These are phyloP conservation scores for Toxonevra muliebris DNA, from an alignment of 2,888 invertebrate genomes.

Conservation along the genomic window DNA sequence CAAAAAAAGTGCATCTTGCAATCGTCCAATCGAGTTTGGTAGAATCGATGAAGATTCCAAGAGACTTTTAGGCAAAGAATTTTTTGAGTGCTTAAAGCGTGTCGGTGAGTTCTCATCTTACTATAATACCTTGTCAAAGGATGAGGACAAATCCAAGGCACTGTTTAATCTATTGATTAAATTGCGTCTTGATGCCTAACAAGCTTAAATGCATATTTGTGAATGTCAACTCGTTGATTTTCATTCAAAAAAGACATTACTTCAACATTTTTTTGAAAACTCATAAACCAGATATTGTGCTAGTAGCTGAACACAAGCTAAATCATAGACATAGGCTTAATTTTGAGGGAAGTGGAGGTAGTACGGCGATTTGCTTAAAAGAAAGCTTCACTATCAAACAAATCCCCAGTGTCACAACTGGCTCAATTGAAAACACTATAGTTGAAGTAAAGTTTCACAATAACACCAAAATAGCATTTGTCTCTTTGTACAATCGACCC, in stretches of 20 bases:
- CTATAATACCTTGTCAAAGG: background rate
- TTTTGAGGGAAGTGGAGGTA: background rate
- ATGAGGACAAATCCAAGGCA: background rate
- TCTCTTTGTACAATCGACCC: too few relatives aligned
- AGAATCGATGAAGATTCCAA: too few relatives aligned
- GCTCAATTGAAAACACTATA: too few relatives aligned
- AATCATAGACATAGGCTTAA: background rate
- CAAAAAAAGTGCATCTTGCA: too few relatives aligned
- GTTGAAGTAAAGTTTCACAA: too few relatives aligned
- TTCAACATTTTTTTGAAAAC: constrained; percentile 14
- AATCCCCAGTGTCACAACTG: too few relatives aligned
- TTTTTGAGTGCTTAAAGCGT: background rate
- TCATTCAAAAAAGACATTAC: constrained; percentile 2
- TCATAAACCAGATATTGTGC: constrained; percentile 14
- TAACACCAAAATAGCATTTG: too few relatives aligned
- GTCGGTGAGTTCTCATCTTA: background rate
- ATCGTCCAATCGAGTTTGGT: too few relatives aligned
- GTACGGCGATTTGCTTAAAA: background rate
- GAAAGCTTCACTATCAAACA: background rate
- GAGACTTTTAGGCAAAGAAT: too few relatives aligned
- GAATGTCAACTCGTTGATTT: constrained; percentile 19
- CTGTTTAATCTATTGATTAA: background rate
- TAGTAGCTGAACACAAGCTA: constrained; percentile 15
- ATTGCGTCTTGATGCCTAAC: background rate
- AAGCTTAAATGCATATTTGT: constrained; percentile 18